A percentile compares a stretch with the other conserved stretches of the same genome.
Evolutionary conservation across 1,140 invertebrate species (phyloP).

Genomic region (Leucophenga varia): DNA sequence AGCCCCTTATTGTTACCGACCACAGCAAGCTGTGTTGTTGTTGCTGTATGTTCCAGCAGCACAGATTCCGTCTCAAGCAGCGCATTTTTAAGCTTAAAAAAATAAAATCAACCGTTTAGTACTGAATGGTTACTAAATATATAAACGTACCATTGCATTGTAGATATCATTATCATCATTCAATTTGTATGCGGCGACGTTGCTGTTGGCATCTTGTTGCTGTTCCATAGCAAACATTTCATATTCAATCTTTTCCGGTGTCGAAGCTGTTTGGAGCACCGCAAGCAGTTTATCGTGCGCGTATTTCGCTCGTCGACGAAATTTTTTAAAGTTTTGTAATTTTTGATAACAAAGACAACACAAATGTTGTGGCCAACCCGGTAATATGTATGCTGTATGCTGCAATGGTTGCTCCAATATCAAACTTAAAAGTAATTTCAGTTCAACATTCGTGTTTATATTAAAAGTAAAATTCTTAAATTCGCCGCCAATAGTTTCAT

Average conservation of each 20-base stretch:
- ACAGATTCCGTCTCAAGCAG: not conserved
- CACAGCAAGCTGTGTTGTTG: conserved; percentile 1
- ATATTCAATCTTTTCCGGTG: not conserved
- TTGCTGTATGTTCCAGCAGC: not conserved
- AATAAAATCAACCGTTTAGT: conserved; percentile 3
- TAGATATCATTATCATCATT: conserved; percentile 15
- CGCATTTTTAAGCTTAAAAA: too few species aligned
- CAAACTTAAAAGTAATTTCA: conserved; percentile 10
- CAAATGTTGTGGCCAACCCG: conserved; percentile 18
- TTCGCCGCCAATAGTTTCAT: too few species aligned
- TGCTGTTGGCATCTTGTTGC: conserved; percentile 3
- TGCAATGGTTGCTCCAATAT: not conserved
- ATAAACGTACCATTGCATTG: not conserved
- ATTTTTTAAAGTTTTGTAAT: conserved; percentile 17
- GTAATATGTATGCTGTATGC: too few species aligned
- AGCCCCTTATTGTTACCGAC: conserved; percentile 1
- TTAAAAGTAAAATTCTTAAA: conserved; percentile 1
- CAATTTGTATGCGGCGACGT: conserved; percentile 24
- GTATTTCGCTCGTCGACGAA: conserved; percentile 19
- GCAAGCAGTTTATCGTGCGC: conserved; percentile 17
- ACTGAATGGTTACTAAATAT: not conserved
- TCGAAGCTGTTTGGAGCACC: conserved; percentile 2
- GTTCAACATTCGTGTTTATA: conserved; percentile 13
- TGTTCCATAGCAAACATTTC: not conserved
- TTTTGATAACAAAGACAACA: conserved; percentile 19